phyloP scores from a whole-genome alignment of 2,888 invertebrate species.

The Scaeva pyrastri region DNA sequence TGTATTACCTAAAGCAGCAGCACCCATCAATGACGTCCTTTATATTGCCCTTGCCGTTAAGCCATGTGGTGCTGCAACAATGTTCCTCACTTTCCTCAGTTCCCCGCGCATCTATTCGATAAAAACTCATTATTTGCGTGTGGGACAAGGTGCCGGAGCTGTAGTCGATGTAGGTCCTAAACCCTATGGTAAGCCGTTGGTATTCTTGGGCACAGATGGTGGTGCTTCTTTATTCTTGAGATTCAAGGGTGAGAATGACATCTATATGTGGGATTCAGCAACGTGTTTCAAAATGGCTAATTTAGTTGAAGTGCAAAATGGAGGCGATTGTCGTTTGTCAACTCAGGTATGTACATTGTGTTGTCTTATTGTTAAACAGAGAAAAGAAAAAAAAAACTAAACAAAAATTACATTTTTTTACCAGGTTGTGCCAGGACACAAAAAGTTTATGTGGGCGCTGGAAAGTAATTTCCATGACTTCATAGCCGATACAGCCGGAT shows the following conservation, averaged over 20 bases:
- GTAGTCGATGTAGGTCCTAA: conserved; percentile 86
- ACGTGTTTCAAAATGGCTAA: conserved; percentile 86
- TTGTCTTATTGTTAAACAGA: neutral
- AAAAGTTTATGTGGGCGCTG: conserved; percentile 87
- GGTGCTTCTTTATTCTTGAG: conserved; percentile 87
- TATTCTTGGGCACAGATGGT: conserved; percentile 87
- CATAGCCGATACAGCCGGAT: conserved; percentile 86
- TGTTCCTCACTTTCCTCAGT: conserved; percentile 87
- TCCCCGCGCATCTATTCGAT: conserved; percentile 86
- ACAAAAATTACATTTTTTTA: conserved; percentile 26
- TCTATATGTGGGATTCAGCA: conserved; percentile 87
- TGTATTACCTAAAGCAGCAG: conserved; percentile 85
- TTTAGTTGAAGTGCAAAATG: conserved; percentile 86
- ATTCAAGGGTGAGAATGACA: conserved; percentile 86
- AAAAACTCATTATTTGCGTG: conserved; percentile 85
- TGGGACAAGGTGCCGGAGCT: conserved; percentile 85
- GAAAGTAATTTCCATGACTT: conserved; percentile 89
- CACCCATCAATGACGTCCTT: conserved; percentile 85
- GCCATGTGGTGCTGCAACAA: conserved; percentile 84
- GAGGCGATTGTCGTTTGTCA: conserved; percentile 86
- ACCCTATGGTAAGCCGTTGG: conserved; percentile 84
- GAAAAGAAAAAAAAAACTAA: neutral
- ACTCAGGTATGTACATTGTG: conserved; percentile 84
- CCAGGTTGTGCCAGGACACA: conserved; percentile 85
- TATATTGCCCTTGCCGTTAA: conserved; percentile 86